Conservation (phyloP, 2,888 invertebrate genomes). For the Agriopis aurantiaria region DNA sequence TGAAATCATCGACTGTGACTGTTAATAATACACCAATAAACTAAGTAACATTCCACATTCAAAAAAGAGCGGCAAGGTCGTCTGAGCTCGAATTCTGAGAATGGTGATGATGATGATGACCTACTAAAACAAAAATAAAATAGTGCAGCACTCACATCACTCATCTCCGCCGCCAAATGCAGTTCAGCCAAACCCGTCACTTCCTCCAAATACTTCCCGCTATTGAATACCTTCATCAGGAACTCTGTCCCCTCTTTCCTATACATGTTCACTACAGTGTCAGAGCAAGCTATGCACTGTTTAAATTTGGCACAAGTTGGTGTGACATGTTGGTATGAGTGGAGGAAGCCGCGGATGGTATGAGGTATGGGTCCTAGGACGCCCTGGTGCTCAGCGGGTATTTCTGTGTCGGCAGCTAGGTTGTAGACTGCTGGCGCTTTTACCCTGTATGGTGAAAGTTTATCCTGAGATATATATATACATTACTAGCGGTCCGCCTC, state of each 20-base stretch:
- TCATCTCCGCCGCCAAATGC: constrained; percentile 86
- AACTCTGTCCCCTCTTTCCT: constrained; percentile 89
- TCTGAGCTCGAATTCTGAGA: too few species aligned
- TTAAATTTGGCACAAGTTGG: constrained; percentile 95
- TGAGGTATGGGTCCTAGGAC: constrained; percentile 95
- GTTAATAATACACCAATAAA: too few species aligned
- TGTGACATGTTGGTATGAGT: constrained; percentile 92
- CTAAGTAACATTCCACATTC: too few species aligned
- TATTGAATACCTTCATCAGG: constrained; percentile 92
- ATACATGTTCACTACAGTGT: constrained; percentile 71
- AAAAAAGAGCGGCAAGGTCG: too few species aligned
- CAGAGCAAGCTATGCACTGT: constrained; percentile 97
- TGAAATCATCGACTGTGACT: too few species aligned
- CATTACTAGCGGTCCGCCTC: too few species aligned
- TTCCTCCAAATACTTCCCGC: constrained; percentile 93
- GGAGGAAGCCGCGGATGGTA: constrained; percentile 96
- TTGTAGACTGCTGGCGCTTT: constrained; percentile 89
- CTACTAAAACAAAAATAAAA: background rate
- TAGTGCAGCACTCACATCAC: constrained; percentile 78
- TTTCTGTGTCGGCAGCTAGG: constrained; percentile 60
- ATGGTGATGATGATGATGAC: too few species aligned
- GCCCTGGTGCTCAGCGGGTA: constrained; percentile 79
- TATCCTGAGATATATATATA: too few species aligned
- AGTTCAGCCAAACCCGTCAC: constrained; percentile 92
- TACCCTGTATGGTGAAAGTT: constrained; percentile 68